Evolutionary conservation across 2,113 vertebrate species (phyloP), one percentile per base, ranked within the genome.

Genomic region (Donacobius atricapilla): DNA sequence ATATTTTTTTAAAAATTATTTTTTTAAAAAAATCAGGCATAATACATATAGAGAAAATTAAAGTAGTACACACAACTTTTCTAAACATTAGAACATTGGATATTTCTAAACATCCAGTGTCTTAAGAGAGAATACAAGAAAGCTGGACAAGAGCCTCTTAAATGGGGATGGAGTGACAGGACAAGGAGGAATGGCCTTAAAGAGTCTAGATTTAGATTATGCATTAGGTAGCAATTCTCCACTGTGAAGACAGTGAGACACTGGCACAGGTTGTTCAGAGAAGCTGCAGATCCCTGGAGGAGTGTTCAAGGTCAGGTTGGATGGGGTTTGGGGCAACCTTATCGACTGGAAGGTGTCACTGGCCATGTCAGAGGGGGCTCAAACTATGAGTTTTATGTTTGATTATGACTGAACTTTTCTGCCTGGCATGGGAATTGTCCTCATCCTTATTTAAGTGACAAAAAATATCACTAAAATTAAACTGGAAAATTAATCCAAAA

Each of bases 21-120:
- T n/a, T n/a, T n/a, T n/a, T n/a, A 42, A 42, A 0, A 7, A 47
- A 57, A 65, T 7, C 10, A 65, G 45, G 5, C 3, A 57, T 9
- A 51, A 78, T 17, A 33, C 12, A 47, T 23, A 72, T 2, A 47
- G 1, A 65, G 24, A 81, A 81, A 65, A 73, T 48, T 47, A 28
- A 47, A 39, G 13, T 9, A 75, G 8, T 25, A 40, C 4, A 80
- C 19, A 37, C 7, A 57, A 27, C 5, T 45, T 87, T 64, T 83
- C 31, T 56, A 58, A 66, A 60, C 8, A 17, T 28, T 70, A 70
- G 15, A 21, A 44, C 0, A 0, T 3, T 24, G 18, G 6, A 21
- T 45, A 51, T 39, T 66, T 82, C 28, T 39, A 73, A 39, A 39
- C 11, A 58, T 23, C 8, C 33, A 39, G 6, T 23, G 20, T 66